Evolutionary conservation across 2,888 invertebrate species (phyloP).

Genomic region (Caenorhabditis sinica): DNA sequence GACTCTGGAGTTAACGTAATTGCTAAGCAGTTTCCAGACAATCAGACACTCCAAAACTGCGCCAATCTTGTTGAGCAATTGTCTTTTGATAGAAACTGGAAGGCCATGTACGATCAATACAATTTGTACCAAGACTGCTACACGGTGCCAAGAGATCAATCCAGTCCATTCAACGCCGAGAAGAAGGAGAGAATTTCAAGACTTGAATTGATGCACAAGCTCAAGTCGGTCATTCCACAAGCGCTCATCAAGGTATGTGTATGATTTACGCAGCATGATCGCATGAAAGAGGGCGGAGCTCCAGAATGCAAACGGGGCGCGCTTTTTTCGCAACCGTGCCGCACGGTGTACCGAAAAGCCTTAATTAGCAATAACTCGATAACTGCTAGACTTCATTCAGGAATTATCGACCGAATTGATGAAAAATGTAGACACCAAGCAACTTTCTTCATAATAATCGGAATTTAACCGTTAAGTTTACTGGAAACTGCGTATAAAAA

Average conservation of each 20-base stretch:
- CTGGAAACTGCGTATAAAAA: too few relatives aligned
- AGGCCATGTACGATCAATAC: slow-evolving; percentile 76
- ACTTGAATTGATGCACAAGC: slow-evolving; percentile 16
- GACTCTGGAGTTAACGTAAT: slow-evolving; percentile 58
- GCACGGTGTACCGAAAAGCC: too few relatives aligned
- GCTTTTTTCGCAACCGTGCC: too few relatives aligned
- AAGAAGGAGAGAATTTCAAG: slow-evolving; percentile 39
- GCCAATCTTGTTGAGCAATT: slow-evolving; percentile 69
- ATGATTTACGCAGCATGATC: neutral
- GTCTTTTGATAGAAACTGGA: slow-evolving; percentile 71
- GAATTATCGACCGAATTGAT: too few relatives aligned
- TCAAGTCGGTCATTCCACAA: slow-evolving; percentile 54
- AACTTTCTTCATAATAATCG: too few relatives aligned
- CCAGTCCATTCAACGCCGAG: slow-evolving; percentile 3
- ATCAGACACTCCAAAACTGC: slow-evolving; percentile 63
- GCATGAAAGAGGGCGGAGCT: too few relatives aligned
- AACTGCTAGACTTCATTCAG: too few relatives aligned
- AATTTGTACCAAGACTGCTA: slow-evolving; percentile 81
- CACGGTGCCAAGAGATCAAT: slow-evolving; percentile 38
- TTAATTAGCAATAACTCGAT: too few relatives aligned
- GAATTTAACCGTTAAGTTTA: too few relatives aligned
- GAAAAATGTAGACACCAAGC: too few relatives aligned
- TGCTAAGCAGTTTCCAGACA: slow-evolving; percentile 64
- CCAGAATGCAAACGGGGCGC: too few relatives aligned
- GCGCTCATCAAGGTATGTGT: slow-evolving; percentile 32